These are phyloP conservation scores for Turritopsis rubra DNA, from an alignment of 30 jellyfish, hydroid and myxozoan species.

Conservation along the genomic window DNA sequence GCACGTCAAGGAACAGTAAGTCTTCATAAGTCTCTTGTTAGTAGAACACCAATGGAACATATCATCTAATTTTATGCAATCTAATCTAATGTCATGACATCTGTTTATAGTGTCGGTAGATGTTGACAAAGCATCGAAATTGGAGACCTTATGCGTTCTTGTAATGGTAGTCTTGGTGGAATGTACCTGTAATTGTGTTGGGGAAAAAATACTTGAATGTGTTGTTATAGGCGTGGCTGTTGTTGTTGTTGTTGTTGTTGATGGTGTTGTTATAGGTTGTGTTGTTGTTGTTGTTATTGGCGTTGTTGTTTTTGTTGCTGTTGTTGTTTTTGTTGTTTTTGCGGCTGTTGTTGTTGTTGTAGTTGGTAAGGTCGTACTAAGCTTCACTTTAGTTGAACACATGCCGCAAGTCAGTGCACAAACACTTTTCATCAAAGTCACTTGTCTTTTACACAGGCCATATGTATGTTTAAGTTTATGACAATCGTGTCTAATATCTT, in stretches of 20 bases:
- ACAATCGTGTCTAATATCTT: not conserved
- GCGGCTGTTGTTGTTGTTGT: not conserved
- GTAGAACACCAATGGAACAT: not conserved
- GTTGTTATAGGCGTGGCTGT: not conserved
- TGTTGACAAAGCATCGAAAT: not conserved
- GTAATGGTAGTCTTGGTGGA: not conserved
- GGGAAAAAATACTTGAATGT: not conserved
- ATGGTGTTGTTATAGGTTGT: not conserved
- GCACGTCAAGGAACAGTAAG: not conserved
- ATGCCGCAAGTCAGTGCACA: not conserved
- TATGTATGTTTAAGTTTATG: not conserved
- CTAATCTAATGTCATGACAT: not conserved
- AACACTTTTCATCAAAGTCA: not conserved
- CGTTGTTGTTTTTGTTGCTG: not conserved
- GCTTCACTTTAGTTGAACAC: not conserved
- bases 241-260: not conserved
- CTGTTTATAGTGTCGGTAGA: not conserved
- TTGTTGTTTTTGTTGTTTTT: not conserved
- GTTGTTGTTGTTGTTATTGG: not conserved
- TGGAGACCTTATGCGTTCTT: not conserved
- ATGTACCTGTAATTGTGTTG: not conserved
- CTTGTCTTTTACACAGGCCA: constrained; percentile 11
- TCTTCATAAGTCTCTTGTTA: not conserved
- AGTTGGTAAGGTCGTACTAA: not conserved
- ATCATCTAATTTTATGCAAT: not conserved